A percentile compares a stretch with the other conserved stretches of the same genome.
These are phyloP conservation scores for Amia ocellicauda DNA, from an alignment of 2,113 vertebrate species.

Conservation along the genomic window DNA sequence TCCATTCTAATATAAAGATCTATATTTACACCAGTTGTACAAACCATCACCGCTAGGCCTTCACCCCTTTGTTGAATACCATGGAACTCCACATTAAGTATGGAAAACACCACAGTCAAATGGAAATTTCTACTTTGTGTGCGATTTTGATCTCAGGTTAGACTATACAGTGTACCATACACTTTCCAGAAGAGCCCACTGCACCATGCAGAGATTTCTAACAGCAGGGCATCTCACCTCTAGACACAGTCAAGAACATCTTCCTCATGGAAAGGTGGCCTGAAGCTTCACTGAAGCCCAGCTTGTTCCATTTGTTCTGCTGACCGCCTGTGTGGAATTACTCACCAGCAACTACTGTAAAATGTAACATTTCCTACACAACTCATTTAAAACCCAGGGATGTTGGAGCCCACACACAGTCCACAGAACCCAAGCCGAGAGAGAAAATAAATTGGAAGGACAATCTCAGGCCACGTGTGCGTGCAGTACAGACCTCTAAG, in stretches of 20 bases:
- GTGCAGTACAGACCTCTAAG: conserved; percentile 43
- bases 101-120: no score
- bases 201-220: no score
- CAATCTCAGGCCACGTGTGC: conserved; percentile 54
- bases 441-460: conserved; percentile 79
- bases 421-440: conserved; percentile 63
- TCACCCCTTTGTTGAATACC: no score
- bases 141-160: no score
- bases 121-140: no score
- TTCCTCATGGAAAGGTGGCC: background rate
- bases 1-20: no score
- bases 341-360: conserved; percentile 54
- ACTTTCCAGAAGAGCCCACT: no score
- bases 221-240: background rate
- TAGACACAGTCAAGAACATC: background rate
- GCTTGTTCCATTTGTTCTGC: background rate
- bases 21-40: no score
- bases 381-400: conserved; percentile 67
- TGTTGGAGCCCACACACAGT: conserved; percentile 73
- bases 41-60: no score
- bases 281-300: background rate
- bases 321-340: conserved; percentile 44
- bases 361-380: conserved; percentile 70
- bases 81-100: no score
- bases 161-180: no score